phyloP scores from a whole-genome alignment of 92 coral and sea anemone species.

The Umimayanthus kanabou region DNA sequence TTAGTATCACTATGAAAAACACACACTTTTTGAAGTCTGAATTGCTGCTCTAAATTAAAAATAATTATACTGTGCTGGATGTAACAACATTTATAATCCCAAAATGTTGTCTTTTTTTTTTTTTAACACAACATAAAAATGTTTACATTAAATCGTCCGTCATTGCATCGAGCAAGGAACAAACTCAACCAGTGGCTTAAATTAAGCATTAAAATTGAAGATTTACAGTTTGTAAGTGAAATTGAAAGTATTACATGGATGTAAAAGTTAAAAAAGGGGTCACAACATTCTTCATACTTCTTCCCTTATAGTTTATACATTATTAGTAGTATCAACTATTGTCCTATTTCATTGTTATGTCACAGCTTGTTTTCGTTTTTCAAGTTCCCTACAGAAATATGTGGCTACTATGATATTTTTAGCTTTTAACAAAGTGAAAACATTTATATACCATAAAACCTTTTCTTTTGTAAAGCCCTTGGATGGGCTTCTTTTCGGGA shows the following conservation, averaged over 20 bases:
- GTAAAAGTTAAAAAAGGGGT: not conserved
- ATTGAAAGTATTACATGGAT: not conserved
- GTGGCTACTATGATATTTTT: too few species aligned
- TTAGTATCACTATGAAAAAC: not conserved
- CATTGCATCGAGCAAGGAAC: conserved; percentile 49
- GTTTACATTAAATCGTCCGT: conserved; percentile 55
- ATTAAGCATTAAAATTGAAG: conserved; percentile 18
- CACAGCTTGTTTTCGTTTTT: too few species aligned
- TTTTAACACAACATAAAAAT: not conserved
- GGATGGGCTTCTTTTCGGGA: too few species aligned
- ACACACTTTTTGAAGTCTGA: not conserved
- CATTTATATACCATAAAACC: too few species aligned
- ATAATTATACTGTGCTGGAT: too few species aligned
- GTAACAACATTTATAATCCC: not conserved
- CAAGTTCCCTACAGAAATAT: too few species aligned
- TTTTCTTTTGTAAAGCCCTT: too few species aligned
- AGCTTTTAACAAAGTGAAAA: too few species aligned
- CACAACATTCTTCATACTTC: not conserved
- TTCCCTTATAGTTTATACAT: too few species aligned
- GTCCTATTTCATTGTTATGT: too few species aligned
- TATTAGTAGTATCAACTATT: too few species aligned
- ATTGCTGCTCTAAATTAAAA: too few species aligned
- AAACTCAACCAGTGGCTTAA: conserved; percentile 10
- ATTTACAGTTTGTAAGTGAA: conserved; percentile 1
- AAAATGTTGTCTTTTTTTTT: not conserved